A percentile compares a stretch with the other conserved stretches of the same genome.
Evolutionary conservation across 2,113 vertebrate genomes (phyloP).

Genomic region (Danionella cerebrum): DNA sequence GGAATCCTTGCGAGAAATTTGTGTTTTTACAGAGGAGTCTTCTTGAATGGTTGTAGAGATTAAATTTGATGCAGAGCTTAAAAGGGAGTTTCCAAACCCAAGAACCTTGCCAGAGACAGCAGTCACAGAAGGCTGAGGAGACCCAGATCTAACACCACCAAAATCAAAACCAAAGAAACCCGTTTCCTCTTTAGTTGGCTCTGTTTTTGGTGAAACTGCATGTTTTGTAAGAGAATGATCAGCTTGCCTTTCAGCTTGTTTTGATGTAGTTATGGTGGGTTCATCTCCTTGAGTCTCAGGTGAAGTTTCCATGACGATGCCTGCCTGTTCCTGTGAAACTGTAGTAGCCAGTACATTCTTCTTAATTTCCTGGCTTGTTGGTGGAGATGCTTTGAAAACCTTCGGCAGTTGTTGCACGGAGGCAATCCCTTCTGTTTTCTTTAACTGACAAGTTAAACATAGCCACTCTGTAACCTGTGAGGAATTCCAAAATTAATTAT

Average conservation of each 20-base stretch:
- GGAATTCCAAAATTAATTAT: too few species aligned
- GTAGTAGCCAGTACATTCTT: background rate
- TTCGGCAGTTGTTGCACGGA: slow-evolving; percentile 39
- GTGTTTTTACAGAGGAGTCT: slow-evolving; percentile 47
- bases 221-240: slow-evolving; percentile 46
- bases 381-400: slow-evolving; percentile 23
- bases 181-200: slow-evolving; percentile 59
- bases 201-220: slow-evolving; percentile 36
- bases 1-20: slow-evolving; percentile 56
- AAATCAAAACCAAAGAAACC: slow-evolving; percentile 65
- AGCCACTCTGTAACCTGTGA: slow-evolving; percentile 75
- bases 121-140: slow-evolving; percentile 59
- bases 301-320: slow-evolving; percentile 25
- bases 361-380: slow-evolving; percentile 8
- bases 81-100: slow-evolving; percentile 58
- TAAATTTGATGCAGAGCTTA: slow-evolving; percentile 65
- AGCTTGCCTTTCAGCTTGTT: slow-evolving; percentile 42
- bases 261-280: slow-evolving; percentile 20
- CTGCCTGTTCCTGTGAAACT: background rate
- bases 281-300: slow-evolving; percentile 37
- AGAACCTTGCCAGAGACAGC: slow-evolving; percentile 68
- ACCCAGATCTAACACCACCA: slow-evolving; percentile 39
- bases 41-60: slow-evolving; percentile 63
- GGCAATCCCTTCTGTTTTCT: slow-evolving; percentile 49
- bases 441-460: slow-evolving; percentile 91